Conservation (phyloP, 2,113 vertebrate genomes). For the Lampris megalopsis region DNA sequence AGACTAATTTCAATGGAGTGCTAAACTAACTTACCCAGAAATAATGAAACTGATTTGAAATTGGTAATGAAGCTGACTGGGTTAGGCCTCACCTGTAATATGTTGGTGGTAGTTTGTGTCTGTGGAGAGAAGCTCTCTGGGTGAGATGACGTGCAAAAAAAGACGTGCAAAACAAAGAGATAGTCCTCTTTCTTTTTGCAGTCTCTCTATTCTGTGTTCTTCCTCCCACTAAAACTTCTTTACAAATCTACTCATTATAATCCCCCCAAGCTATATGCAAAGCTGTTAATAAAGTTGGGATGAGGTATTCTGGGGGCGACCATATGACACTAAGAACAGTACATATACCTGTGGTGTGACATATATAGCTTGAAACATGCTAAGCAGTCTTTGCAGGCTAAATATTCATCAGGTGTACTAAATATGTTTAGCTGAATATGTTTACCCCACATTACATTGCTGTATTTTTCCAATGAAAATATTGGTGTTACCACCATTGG, state of each 20-base stretch:
- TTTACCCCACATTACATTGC: too few species aligned
- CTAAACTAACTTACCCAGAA: too few species aligned
- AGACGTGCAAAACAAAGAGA: conserved; percentile 56
- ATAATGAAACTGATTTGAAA: neutral
- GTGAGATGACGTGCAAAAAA: conserved; percentile 17
- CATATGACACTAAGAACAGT: conserved; percentile 25
- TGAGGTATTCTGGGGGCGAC: conserved; percentile 36
- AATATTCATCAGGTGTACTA: too few species aligned
- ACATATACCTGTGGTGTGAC: neutral
- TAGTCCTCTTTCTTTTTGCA: conserved; percentile 56
- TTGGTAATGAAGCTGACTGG: neutral
- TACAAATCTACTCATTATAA: conserved; percentile 31
- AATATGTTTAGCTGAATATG: too few species aligned
- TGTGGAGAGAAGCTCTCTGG: neutral
- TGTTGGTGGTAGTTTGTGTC: neutral
- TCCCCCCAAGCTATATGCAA: conserved; percentile 7
- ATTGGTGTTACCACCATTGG: too few species aligned
- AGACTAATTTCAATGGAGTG: too few species aligned
- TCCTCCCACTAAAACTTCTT: neutral
- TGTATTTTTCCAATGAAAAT: too few species aligned
- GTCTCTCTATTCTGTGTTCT: conserved; percentile 31
- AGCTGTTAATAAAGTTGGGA: conserved; percentile 28
- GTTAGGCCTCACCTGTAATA: conserved; percentile 39
- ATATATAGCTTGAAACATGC: neutral
- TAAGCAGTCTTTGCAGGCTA: neutral